Evolutionary conservation across 2,113 vertebrate genomes (phyloP).

Genomic region (Amphiprion ocellaris): DNA sequence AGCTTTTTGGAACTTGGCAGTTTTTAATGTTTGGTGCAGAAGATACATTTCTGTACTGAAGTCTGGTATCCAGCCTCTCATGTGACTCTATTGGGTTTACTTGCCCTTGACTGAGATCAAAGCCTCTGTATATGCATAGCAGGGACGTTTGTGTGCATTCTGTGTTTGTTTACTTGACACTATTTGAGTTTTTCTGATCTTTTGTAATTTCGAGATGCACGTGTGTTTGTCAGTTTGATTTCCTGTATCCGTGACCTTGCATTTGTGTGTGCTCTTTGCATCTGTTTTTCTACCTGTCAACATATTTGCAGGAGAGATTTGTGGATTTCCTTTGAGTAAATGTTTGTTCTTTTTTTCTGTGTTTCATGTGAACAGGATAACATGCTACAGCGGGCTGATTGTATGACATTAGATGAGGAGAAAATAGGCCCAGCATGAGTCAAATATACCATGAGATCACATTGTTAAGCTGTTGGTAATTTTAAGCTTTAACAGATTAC

Average conservation of each 20-base stretch:
- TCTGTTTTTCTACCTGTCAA: conserved; percentile 25
- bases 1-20: no score
- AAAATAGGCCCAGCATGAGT: not conserved
- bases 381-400: not conserved
- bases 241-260: conserved; percentile 36
- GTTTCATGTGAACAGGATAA: conserved; percentile 28
- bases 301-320: conserved; percentile 34
- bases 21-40: not conserved
- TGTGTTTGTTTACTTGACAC: conserved; percentile 9
- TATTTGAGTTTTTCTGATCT: conserved; percentile 13
- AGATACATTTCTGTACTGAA: not conserved
- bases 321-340: conserved; percentile 57
- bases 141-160: not conserved
- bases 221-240: conserved; percentile 42
- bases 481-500: conserved; percentile 23
- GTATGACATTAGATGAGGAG: conserved; percentile 9
- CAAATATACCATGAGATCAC: not conserved
- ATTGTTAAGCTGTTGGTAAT: conserved; percentile 17
- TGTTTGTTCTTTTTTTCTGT: conserved; percentile 31
- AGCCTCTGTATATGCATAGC: not conserved
- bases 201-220: not conserved
- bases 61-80: not conserved
- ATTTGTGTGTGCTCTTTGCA: conserved; percentile 5
- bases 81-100: not conserved
- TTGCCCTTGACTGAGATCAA: conserved; percentile 27